Base-by-base conservation (phyloP, 2,888 invertebrate species). In the Acleris emargana region DNA sequence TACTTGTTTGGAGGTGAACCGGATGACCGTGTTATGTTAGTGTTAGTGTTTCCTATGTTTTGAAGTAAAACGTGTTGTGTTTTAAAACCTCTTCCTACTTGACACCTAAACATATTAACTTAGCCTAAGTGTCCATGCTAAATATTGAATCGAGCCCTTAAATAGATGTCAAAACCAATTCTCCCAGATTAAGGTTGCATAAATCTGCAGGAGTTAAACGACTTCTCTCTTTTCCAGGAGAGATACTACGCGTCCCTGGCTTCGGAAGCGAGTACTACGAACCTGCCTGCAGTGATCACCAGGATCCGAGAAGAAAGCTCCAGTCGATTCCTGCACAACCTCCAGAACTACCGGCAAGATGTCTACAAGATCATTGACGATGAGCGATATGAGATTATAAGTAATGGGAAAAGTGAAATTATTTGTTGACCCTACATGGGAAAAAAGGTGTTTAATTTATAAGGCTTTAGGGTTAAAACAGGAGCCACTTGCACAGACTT, bases 161-260 rank as follows among this genome's bases (percentile, higher is more conserved):
- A 25, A 6, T 25, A 25, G 1, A 6, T 3, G 11, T 32, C 2
- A 32, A 32, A 38, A 38, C 32, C 0, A 38, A 0, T 13, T 38
- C 38, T 13, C 38, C 9, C 13, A 3, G 38, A 38, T 38, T 38
- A 38, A 38, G 38, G 11, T 32, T 32, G 2, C 11, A 38, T 38
- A 38, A 38, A 38, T 13, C 38, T 13, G 38, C 38, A 38, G 38
- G 4, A 38, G 4, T 38, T 38, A 1, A 38, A 13, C 38, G 38
- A 17, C 17, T 58, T 53, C 55, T 63, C 6, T 62, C 79, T 72
- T 71, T 87, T 83, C 1, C 94, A 96, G 90, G 95, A 95, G 77
- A 86, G 86, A 50, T 97, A 97, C 80, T 96, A 96, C 83, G 93
- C 95, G 13, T 94, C 95, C 18, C 82, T 97, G 22, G 95, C 96